Base-by-base conservation (phyloP, 2,888 invertebrate genomes). In the Thyatira batis region DNA sequence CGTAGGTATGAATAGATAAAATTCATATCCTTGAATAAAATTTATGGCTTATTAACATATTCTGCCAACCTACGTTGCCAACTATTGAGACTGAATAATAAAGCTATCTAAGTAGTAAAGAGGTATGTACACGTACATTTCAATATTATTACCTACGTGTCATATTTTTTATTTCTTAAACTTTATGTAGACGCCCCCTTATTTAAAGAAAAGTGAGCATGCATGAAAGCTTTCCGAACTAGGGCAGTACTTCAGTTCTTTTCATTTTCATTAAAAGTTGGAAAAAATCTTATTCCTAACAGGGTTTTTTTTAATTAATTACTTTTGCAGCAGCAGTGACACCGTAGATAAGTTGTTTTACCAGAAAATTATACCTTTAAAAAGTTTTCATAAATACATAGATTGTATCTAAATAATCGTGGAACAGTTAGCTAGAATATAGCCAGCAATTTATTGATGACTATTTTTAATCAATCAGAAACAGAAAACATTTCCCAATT, bases 261-360 rank as follows among this genome's bases (percentile, higher is more conserved):
- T 64, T 57, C 61, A 67, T 69, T 67, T 70, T 66, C 63, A 67
- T 69, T 68, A 66, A 67, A 62, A 62, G 63, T 56, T 57, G 45
- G 50, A 50, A 13, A 39, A 39, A 39, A 39, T n/a, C 39, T 39
- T 39, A 33, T 39, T 17, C 17, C 8, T 13, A n/a, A 17, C 39
- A 17, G 17, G 17, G 2, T 8, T 17, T 13, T 0, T 39, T 39
- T n/a, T n/a, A n/a, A n/a, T n/a, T n/a, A n/a, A n/a, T n/a, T n/a
- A n/a, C n/a, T n/a, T n/a, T n/a, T n/a, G n/a, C n/a, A n/a, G n/a
- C n/a, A n/a, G n/a, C n/a, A n/a, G n/a, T n/a, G n/a, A n/a, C n/a
- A n/a, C n/a, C n/a, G n/a, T n/a, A n/a, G n/a, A n/a, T n/a, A n/a
- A 28, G 28, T 28, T 28, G 28, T 28, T 28, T 28, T 28, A 28